Evolutionary conservation across 2,888 invertebrate species (phyloP).

Genomic region (Tetragonisca angustula): DNA sequence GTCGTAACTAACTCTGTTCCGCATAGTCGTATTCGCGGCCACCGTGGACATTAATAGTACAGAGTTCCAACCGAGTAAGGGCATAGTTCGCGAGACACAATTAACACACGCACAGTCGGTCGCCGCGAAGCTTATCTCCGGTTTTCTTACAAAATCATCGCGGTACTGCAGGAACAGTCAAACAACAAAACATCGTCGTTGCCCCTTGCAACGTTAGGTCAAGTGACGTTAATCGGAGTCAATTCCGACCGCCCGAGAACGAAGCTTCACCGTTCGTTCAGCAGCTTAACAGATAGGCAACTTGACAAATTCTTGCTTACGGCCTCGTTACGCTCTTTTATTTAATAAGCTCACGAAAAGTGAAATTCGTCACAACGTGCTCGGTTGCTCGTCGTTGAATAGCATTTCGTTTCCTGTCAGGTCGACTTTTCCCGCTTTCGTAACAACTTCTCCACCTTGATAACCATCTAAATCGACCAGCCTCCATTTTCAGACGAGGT

Average conservation of each 20-base stretch:
- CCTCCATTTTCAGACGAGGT: conserved; percentile 1
- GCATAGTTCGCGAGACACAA: neutral
- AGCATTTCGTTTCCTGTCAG: neutral
- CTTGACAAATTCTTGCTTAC: neutral
- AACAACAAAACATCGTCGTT: neutral
- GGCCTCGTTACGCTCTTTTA: neutral
- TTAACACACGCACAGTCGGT: neutral
- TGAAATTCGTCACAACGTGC: neutral
- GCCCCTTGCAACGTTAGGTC: conserved; percentile 34
- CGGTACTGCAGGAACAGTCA: neutral
- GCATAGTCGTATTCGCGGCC: neutral
- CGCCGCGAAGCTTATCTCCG: neutral
- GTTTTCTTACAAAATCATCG: neutral
- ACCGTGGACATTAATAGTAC: conserved; percentile 19
- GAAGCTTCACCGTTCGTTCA: conserved; percentile 13
- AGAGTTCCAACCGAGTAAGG: neutral
- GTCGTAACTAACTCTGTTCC: conserved; percentile 2
- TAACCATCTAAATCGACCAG: conserved; percentile 43
- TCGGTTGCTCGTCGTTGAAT: neutral
- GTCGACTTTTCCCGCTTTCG: neutral
- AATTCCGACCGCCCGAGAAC: conserved; percentile 22
- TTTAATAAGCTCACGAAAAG: no score
- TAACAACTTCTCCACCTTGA: conserved; percentile 5
- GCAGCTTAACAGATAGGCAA: neutral
- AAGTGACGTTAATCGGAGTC: conserved; percentile 51